phyloP scores from a whole-genome alignment of 2,113 vertebrate genomes.

The Physeter macrocephalus region DNA sequence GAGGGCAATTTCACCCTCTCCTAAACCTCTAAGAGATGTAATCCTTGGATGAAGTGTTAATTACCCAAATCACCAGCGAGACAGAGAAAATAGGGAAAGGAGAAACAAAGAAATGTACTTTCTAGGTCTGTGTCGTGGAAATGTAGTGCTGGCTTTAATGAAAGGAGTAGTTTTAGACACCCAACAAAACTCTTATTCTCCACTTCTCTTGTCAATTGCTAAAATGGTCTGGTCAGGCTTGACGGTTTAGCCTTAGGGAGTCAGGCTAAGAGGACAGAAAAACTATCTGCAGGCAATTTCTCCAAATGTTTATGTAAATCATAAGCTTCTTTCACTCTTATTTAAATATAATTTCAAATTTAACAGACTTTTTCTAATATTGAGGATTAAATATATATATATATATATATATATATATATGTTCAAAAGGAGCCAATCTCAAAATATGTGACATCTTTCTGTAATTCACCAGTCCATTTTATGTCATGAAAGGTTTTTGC shows the following conservation, averaged over 20 bases:
- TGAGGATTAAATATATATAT: neutral
- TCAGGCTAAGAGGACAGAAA: slow-evolving; percentile 25
- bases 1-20: slow-evolving; percentile 77
- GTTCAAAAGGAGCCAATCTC: neutral
- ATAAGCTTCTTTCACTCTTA: neutral
- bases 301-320: slow-evolving; percentile 44
- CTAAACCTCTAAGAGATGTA: slow-evolving; percentile 72
- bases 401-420: too few relatives aligned
- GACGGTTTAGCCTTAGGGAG: slow-evolving; percentile 14
- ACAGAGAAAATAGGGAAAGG: slow-evolving; percentile 34
- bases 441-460: neutral
- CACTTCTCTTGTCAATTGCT: neutral
- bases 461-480: neutral
- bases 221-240: slow-evolving; percentile 7
- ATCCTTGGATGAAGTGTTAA: slow-evolving; percentile 75
- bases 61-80: slow-evolving; percentile 75
- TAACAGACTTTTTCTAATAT: neutral
- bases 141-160: slow-evolving; percentile 45
- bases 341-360: slow-evolving; percentile 31
- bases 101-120: slow-evolving; percentile 64
- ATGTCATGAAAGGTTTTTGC: neutral
- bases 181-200: slow-evolving; percentile 31
- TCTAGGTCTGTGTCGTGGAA: slow-evolving; percentile 60
- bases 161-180: slow-evolving; percentile 38
- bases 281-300: neutral